Conservation (phyloP, 2,888 invertebrate genomes). For the Automeris io region DNA sequence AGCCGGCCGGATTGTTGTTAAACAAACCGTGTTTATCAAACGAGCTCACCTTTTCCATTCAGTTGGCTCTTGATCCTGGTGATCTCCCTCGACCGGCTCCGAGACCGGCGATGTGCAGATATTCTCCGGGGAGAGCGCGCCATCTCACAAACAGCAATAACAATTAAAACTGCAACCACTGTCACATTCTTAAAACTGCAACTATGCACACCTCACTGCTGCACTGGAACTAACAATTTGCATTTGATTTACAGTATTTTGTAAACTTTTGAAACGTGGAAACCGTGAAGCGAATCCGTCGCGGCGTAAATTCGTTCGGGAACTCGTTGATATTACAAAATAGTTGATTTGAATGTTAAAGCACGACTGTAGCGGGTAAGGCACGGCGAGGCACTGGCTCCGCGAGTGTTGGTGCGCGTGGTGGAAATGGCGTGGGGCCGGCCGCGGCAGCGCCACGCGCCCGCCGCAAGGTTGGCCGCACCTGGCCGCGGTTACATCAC, state of each 20-base stretch:
- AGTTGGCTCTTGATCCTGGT: slow-evolving; percentile 54
- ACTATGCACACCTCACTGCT: slow-evolving; percentile 2
- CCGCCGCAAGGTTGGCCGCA: slow-evolving; percentile 17
- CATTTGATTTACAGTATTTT: slow-evolving; percentile 14
- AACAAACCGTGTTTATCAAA: not conserved
- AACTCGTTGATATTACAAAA: slow-evolving; percentile 18
- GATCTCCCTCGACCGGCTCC: slow-evolving; percentile 58
- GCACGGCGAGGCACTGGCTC: slow-evolving; percentile 50
- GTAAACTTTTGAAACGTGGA: too few relatives aligned
- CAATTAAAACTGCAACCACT: slow-evolving; percentile 15
- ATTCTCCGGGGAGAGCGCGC: slow-evolving; percentile 64
- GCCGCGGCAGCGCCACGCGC: slow-evolving; percentile 16
- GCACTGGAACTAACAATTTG: slow-evolving; percentile 4
- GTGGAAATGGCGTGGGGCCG: slow-evolving; percentile 13
- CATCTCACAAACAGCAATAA: slow-evolving; percentile 32
- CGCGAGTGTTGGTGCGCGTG: slow-evolving; percentile 14
- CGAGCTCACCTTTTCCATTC: slow-evolving; percentile 55
- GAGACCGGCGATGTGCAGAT: slow-evolving; percentile 47
- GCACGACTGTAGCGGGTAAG: slow-evolving; percentile 48
- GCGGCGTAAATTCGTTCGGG: slow-evolving; percentile 4
- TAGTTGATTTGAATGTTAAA: slow-evolving; percentile 22
- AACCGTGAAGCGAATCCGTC: too few relatives aligned
- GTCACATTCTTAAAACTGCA: slow-evolving; percentile 11
- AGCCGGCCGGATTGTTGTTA: not conserved
- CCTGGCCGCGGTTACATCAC: slow-evolving; percentile 32